Conservation (phyloP, 2,797 vertebrate genomes). For the Melanogrammus aeglefinus region DNA sequence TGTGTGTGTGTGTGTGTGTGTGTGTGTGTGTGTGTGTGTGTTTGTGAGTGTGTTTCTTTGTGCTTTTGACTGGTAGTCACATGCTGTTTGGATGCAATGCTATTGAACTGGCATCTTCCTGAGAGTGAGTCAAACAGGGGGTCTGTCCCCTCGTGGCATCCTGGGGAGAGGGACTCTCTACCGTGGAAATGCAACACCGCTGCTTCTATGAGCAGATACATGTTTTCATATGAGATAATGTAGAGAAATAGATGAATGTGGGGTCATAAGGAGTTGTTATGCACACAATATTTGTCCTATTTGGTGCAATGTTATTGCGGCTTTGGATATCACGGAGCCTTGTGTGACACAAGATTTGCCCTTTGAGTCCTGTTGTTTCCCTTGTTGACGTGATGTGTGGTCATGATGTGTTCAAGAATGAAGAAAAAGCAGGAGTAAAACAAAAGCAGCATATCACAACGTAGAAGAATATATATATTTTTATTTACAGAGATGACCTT, state of each 20-base stretch:
- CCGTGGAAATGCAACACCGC: too few relatives aligned
- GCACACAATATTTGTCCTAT: neutral
- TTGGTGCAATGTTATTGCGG: neutral
- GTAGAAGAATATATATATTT: neutral
- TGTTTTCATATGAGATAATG: too few relatives aligned
- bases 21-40: neutral
- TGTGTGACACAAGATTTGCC: neutral
- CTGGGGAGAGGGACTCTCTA: too few relatives aligned
- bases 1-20: neutral
- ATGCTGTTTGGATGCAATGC: too few relatives aligned
- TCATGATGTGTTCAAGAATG: neutral
- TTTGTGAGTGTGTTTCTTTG: neutral
- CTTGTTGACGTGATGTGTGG: neutral
- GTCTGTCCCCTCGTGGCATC: too few relatives aligned
- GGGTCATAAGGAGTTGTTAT: too few relatives aligned
- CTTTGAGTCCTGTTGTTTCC: neutral
- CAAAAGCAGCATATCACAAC: neutral
- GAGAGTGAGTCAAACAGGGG: too few relatives aligned
- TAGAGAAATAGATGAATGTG: too few relatives aligned
- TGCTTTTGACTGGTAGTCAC: neutral
- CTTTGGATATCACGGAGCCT: neutral
- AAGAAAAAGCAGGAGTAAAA: neutral
- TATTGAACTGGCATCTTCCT: too few relatives aligned
- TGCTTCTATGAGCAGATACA: too few relatives aligned
- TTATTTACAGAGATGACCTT: neutral